Evolutionary conservation across 2,113 vertebrate genomes (phyloP).

Genomic region (Leptocoma aspasia): DNA sequence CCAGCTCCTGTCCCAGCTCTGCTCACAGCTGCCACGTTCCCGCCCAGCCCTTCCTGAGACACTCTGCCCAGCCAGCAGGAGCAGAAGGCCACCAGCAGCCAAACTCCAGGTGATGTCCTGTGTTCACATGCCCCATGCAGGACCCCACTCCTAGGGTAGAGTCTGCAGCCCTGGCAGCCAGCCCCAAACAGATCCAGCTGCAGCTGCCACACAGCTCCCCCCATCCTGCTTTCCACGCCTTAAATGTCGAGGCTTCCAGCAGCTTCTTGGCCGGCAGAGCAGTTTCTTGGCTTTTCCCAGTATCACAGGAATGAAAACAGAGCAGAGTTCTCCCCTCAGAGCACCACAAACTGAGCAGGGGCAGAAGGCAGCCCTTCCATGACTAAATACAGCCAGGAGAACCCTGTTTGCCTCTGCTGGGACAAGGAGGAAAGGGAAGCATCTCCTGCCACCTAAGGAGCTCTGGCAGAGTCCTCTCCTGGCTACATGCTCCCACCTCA

Average conservation of each 20-base stretch:
- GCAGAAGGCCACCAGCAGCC: not conserved
- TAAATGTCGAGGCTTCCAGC: not conserved
- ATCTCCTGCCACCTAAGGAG: not conserved
- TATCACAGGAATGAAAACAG: constrained; percentile 52
- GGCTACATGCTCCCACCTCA: accelerated
- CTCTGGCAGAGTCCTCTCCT: not conserved
- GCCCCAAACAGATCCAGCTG: not conserved
- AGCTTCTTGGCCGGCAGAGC: not conserved
- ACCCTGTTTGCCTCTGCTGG: not conserved
- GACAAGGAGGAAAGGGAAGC: not conserved
- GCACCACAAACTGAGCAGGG: not conserved
- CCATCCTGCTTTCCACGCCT: not conserved
- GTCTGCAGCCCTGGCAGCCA: not conserved
- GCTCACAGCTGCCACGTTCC: not conserved
- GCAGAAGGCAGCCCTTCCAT: not conserved
- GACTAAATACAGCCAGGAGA: constrained; percentile 55
- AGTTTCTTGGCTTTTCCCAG: not conserved
- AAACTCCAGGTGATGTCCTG: not conserved
- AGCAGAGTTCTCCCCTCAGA: not conserved
- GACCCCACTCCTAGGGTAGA: not conserved
- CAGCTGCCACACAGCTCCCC: not conserved
- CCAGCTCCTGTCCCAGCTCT: not conserved
- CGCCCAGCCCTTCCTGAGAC: not conserved
- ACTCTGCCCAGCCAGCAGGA: not conserved
- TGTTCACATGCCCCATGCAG: not conserved